Evolutionary conservation across 2,797 vertebrate species (phyloP), one percentile per base, ranked within the genome.

Genomic region (Takifugu ocellatus): DNA sequence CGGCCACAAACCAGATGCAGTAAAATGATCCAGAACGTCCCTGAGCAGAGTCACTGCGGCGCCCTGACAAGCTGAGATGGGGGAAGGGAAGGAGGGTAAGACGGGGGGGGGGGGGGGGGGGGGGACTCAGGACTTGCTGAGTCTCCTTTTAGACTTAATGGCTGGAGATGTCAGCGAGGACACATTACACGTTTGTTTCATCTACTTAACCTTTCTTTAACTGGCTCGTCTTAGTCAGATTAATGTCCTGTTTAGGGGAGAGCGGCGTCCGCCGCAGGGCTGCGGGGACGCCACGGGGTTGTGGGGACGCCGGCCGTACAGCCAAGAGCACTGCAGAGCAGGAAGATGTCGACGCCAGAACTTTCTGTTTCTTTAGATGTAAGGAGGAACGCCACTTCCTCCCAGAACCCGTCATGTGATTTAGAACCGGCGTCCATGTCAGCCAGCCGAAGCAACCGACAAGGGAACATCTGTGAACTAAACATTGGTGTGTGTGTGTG

Each of bases 141-240:
- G 70, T 64, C 75, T 81, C 67, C 61, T 61, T 74, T 79, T 75
- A 68, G 54, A 59, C 74, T 63, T 74, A 76, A 84, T 77, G 81
- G 77, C 52, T 54, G 33, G 67, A 82, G 70, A 81, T 76, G 79
- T 79, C 79, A 82, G 74, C 52, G 29, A 83, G 79, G 81, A 82
- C 79, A 77, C 81, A 66, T 74, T 65, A 75, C 51, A 79, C 76
- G 69, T 81, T 74, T 66, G 66, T 79, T 83, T 82, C 74, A 85
- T 74, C 77, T 78, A 72, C 83, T 82, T 85, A 82, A 80, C 81
- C 79, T 83, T 80, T 85, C 72, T 75, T 80, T 79, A 83, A 83
- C 65, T 72, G 76, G 56, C 75, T 70, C 49, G 56, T 72, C 77
- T 74, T 77, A 47, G 67, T 27, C 58, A 74, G 74, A 81, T 75